Base-by-base conservation (phyloP, 30 jellyfish, hydroid and myxozoan species). In the Aurelia coerulea region DNA sequence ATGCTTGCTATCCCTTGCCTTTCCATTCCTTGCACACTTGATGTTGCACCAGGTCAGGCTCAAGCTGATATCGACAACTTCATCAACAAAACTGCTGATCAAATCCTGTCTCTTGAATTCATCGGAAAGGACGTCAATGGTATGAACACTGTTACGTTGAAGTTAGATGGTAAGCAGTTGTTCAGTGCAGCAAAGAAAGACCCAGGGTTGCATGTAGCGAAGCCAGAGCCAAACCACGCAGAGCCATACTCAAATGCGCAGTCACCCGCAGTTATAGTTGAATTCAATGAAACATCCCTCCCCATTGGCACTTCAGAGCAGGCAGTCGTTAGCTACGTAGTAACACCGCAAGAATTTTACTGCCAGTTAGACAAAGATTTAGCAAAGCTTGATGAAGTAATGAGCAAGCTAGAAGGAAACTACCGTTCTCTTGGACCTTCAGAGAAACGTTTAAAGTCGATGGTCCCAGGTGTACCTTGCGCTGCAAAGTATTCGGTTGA, bases 241-340 rank as follows among this genome's bases (percentile, higher is more conserved):
- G 73, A 31, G 42, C 62, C 49, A 34, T 15, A 23, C 34, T 73
- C 84, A 33, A 32, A 50, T 23, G 67, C 33, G 1, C 68, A 52
- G 49, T 81, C 91, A 17, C 91, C 91, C 0, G 91, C 83, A 15
- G 91, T 81, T n/a, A 81, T 81, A 9, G 84, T 81, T n/a, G 91
- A 81, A 49, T 81, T 65, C 68, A 65, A 34, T 14, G 91, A 81
- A 11, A 33, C 53, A 5, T 10, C 10, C 32, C 33, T 81, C 37
- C 54, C 42, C 16, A 4, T 34, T 10, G 91, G 91, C 18, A 15
- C 68, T 11, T 32, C 49, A 17, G 86, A 60, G 68, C 54, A 91
- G 32, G 84, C 71, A 31, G 32, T 73, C 53, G 92, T 91, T 33
- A 35, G 90, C 29, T 73, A 74, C 52, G 90, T 71, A 16, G 79